These are phyloP conservation scores for Macrophya annulata DNA, from an alignment of 2,888 invertebrate genomes.

Conservation along the genomic window DNA sequence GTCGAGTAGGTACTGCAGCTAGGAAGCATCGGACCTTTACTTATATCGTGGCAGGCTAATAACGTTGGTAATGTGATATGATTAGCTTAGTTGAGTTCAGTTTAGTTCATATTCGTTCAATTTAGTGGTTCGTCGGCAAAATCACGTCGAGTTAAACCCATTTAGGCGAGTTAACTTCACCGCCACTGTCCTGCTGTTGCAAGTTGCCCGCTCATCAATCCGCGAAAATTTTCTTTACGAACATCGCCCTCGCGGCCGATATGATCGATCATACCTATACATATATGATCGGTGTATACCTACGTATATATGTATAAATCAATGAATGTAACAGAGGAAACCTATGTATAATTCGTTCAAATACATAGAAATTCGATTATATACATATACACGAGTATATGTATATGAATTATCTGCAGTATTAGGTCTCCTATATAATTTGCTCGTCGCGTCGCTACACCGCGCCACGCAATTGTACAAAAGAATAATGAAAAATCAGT, in stretches of 20 bases:
- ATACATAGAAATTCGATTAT: too few relatives aligned
- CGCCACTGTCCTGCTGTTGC: constrained; percentile 65
- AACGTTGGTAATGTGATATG: constrained; percentile 79
- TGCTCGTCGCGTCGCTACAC: neutral
- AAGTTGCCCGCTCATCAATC: constrained; percentile 8
- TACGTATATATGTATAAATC: too few relatives aligned
- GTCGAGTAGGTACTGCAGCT: constrained; percentile 77
- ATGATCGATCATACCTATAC: too few relatives aligned
- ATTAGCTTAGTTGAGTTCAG: constrained; percentile 79
- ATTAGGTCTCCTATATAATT: neutral
- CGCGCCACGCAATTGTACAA: neutral
- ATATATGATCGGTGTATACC: too few relatives aligned
- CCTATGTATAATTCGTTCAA: neutral
- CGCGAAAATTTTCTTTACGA: neutral
- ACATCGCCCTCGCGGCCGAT: neutral
- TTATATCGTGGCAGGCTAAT: constrained; percentile 79
- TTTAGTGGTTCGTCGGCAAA: constrained; percentile 79
- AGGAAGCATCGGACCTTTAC: constrained; percentile 77
- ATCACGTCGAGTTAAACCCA: constrained; percentile 79
- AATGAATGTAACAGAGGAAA: neutral
- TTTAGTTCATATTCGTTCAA: constrained; percentile 79
- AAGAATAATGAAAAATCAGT: constrained; percentile 57
- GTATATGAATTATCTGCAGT: neutral
- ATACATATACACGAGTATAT: neutral
- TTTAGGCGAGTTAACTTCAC: constrained; percentile 78